phyloP scores from a whole-genome alignment of 1,140 invertebrate genomes.

The Heterodera schachtii region DNA sequence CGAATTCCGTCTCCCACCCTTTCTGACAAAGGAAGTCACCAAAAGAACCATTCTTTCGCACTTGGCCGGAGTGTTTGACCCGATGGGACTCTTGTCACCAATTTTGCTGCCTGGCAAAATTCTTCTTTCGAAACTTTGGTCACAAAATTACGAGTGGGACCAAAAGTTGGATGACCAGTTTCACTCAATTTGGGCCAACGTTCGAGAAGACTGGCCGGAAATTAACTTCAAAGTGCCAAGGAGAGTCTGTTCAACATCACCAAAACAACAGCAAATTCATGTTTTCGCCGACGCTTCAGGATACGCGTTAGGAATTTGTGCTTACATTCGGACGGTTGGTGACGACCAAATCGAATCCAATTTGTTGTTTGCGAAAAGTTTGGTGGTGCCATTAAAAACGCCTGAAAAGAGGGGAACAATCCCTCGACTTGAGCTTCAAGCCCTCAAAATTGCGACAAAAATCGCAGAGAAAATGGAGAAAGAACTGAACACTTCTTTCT shows the following conservation, averaged over 20 bases:
- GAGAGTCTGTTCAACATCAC: neutral
- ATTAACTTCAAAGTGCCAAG: neutral
- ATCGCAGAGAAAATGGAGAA: neutral
- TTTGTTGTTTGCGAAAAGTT: slow-evolving; percentile 6
- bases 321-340: neutral
- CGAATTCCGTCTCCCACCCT: neutral
- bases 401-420: neutral
- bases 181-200: neutral
- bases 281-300: slow-evolving; percentile 4
- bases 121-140: neutral
- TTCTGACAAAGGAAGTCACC: neutral
- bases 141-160: neutral
- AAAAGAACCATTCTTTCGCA: slow-evolving; percentile 29
- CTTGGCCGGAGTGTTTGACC: slow-evolving; percentile 30
- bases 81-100: slow-evolving; percentile 15
- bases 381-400: neutral
- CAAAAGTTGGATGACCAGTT: neutral
- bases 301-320: neutral
- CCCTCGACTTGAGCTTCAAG: neutral
- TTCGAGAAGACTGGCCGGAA: too few species aligned
- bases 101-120: neutral
- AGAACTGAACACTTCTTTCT: neutral
- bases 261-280: neutral
- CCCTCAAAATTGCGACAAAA: slow-evolving; percentile 6
- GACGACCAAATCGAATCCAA: neutral